A percentile compares a stretch with the other conserved stretches of the same genome.
Conservation (phyloP, 2,113 vertebrate genomes). For the Lasiurus borealis region DNA sequence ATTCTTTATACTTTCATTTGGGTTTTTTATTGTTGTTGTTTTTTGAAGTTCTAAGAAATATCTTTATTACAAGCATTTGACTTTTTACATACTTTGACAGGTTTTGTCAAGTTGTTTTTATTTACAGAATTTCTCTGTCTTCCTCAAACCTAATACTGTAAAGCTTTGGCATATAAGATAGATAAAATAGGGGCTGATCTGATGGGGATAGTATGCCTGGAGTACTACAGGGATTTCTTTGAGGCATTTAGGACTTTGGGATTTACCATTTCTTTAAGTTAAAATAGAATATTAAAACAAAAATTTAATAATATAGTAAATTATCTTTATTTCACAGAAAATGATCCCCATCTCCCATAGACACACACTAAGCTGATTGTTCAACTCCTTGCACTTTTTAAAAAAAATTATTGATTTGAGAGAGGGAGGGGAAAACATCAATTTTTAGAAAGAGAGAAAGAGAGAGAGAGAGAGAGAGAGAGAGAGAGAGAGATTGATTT, state of each 20-base stretch:
- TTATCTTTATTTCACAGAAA: not conserved
- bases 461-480: too few relatives aligned
- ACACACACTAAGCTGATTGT: not conserved
- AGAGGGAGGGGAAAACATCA: too few relatives aligned
- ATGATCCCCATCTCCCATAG: not conserved
- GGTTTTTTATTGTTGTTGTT: not conserved
- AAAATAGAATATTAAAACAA: constrained; percentile 13
- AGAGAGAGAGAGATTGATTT: not conserved
- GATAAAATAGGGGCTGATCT: not conserved
- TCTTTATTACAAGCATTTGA: not conserved
- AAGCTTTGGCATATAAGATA: not conserved
- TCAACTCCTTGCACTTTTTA: not conserved
- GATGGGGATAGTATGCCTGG: not conserved
- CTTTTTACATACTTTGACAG: not conserved
- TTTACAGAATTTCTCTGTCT: not conserved
- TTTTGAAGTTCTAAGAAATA: not conserved
- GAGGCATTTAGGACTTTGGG: not conserved
- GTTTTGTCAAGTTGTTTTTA: not conserved
- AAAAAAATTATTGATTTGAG: not conserved
- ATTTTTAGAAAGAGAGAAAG: too few relatives aligned
- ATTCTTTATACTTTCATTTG: not conserved
- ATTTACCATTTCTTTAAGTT: not conserved
- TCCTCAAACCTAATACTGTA: not conserved
- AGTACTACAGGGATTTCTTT: not conserved
- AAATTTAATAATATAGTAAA: not conserved